These are phyloP conservation scores for Drosophila aff. DNA, from an alignment of 1,140 invertebrate species.

Conservation along the genomic window DNA sequence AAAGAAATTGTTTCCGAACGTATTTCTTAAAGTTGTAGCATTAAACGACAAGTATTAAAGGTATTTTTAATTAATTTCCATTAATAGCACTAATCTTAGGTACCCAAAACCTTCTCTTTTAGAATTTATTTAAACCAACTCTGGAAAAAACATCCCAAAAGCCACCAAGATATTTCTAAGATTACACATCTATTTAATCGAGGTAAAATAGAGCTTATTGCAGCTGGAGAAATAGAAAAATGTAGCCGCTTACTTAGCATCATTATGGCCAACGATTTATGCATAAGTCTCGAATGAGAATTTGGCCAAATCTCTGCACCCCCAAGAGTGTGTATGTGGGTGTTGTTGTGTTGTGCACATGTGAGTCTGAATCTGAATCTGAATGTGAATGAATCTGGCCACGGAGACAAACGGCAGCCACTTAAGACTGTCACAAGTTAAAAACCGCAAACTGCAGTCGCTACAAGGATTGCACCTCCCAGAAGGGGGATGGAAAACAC, in stretches of 20 bases:
- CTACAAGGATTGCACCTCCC: conserved; percentile 24
- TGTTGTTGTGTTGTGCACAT: conserved; percentile 20
- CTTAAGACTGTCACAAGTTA: conserved; percentile 82
- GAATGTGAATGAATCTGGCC: conserved; percentile 43
- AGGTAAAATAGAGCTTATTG: conserved; percentile 32
- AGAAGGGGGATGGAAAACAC: conserved; percentile 11
- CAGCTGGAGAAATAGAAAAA: conserved; percentile 16
- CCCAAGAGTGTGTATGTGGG: conserved; percentile 18
- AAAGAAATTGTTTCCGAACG: neutral
- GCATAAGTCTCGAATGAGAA: conserved; percentile 59
- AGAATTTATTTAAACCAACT: no score
- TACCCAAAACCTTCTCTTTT: neutral
- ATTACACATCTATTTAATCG: conserved; percentile 17
- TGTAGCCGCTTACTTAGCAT: conserved; percentile 41
- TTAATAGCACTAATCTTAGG: neutral
- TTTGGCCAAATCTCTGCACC: conserved; percentile 58
- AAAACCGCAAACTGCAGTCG: conserved; percentile 76
- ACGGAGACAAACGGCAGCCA: conserved; percentile 77
- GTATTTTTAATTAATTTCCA: neutral
- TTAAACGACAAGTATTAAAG: neutral
- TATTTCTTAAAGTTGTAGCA: neutral
- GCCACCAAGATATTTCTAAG: conserved; percentile 10
- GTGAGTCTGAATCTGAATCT: conserved; percentile 6
- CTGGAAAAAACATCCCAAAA: neutral
- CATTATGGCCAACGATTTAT: conserved; percentile 65